A percentile compares a stretch with the other conserved stretches of the same genome.
These are phyloP conservation scores for Sinocyclocheilus grahami DNA, from an alignment of 2,113 vertebrate genomes.

Conservation along the genomic window DNA sequence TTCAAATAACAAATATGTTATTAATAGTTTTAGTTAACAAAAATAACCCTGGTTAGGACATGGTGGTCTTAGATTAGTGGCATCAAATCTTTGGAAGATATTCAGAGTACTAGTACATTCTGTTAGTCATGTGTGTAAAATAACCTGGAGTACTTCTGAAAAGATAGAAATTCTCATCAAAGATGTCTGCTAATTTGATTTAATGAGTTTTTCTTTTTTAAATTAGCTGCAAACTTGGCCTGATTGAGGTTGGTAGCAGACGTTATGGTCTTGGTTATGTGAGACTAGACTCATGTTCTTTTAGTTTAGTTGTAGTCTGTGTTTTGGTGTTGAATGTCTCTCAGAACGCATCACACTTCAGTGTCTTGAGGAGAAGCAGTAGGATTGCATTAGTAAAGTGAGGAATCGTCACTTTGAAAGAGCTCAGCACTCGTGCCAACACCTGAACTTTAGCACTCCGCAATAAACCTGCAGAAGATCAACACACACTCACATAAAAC, in stretches of 20 bases:
- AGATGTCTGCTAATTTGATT: too few species aligned
- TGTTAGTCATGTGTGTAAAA: too few species aligned
- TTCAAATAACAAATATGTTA: too few species aligned
- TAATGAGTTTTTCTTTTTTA: too few species aligned
- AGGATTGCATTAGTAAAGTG: background rate
- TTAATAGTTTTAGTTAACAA: too few species aligned
- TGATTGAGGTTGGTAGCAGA: background rate
- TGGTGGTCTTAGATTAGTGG: background rate
- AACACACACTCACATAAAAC: constrained; percentile 9
- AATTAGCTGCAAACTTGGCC: background rate
- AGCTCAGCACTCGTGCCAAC: background rate
- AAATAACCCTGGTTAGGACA: too few species aligned
- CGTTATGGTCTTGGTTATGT: background rate
- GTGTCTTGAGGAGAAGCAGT: background rate
- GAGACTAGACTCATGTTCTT: background rate
- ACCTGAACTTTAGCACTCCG: background rate
- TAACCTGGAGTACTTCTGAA: too few species aligned
- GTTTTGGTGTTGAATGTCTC: background rate
- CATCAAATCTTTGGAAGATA: background rate
- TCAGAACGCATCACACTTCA: too few species aligned
- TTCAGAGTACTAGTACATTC: background rate
- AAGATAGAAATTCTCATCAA: too few species aligned
- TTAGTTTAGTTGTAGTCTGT: background rate
- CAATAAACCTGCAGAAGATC: background rate
- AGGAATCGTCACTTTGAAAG: background rate